Percentiles rank a stretch among this genome's conserved stretches.
Conservation (phyloP, 2,797 vertebrate genomes). For the Adrianichthys oophorus region DNA sequence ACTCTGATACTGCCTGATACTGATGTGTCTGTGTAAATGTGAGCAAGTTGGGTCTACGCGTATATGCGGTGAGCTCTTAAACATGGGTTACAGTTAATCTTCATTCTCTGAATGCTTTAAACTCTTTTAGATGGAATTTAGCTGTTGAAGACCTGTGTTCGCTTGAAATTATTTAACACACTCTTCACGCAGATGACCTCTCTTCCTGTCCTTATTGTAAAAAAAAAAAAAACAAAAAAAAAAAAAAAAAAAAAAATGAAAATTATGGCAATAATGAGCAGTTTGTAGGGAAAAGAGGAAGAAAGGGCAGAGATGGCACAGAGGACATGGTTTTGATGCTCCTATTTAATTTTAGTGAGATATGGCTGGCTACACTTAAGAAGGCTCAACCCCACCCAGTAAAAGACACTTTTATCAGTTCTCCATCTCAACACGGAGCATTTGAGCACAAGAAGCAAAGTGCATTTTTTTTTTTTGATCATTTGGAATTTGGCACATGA, state of each 20-base stretch:
- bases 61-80: too few relatives aligned
- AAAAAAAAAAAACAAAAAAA: slow-evolving; percentile 56
- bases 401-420: slow-evolving; percentile 50
- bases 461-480: slow-evolving; percentile 90
- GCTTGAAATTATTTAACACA: slow-evolving; percentile 42
- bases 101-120: slow-evolving; percentile 89
- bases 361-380: slow-evolving; percentile 17
- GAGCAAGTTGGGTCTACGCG: slow-evolving; percentile 80
- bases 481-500: slow-evolving; percentile 95
- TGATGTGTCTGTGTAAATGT: slow-evolving; percentile 86
- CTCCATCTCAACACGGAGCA: slow-evolving; percentile 48
- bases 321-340: slow-evolving; percentile 51
- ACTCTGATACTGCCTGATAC: slow-evolving; percentile 88
- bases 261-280: slow-evolving; percentile 65
- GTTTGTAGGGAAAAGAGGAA: slow-evolving; percentile 50
- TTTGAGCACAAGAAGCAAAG: slow-evolving; percentile 58
- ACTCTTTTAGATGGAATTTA: slow-evolving; percentile 91
- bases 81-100: slow-evolving; percentile 86
- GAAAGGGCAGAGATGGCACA: slow-evolving; percentile 70
- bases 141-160: slow-evolving; percentile 65
- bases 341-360: slow-evolving; percentile 54
- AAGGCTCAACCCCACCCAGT: slow-evolving; percentile 49
- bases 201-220: slow-evolving; percentile 46
- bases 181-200: slow-evolving; percentile 60
- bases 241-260: slow-evolving; percentile 55